Evolutionary conservation across 1,140 invertebrate genomes (phyloP), one percentile per base, ranked within the genome.

Genomic region (Mycetomoellerius zeteki): DNA sequence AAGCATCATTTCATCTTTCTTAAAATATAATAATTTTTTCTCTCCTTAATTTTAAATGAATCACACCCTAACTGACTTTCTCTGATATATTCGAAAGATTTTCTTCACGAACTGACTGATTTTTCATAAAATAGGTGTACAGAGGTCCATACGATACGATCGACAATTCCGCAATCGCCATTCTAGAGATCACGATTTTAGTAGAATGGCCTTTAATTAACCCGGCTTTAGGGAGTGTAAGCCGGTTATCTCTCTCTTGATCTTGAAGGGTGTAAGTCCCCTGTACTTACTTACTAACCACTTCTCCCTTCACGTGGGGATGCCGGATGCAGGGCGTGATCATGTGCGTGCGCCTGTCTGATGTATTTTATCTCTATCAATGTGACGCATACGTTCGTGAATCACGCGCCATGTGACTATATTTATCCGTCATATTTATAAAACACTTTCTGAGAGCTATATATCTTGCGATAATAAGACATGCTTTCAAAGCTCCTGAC

Each of bases 171-270:
- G 71, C 56, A 86, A 64, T 89, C 78, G 37, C 65, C 76, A 62
- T 86, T 77, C 76, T 86, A 87, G 89, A 86, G 73, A 89, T 90
- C 88, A 75, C 80, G 87, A 92, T 92, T 92, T 89, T 87, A 86
- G 69, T 72, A 54, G 88, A 91, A 92, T 84, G 82, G 87, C 65
- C 91, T 92, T 94, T 94, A 94, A 94, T 94, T 94, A 94, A 93
- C 87, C 87, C 58, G 86, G 88, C 85, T 92, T 92, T 91, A 86
- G 86, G 30, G 86, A 75, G 87, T 86, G 92, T 92, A 92, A 93
- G 91, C 90, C 88, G 71, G 91, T 94, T 93, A 93, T 94, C 92
- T 69, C 21, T 69, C 43, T 69, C 65, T 94, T 77, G 86, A 93
- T 93, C 91, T 91, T 78, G 21, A 77, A 72, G 87, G 86, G 72